A percentile compares a stretch with the other conserved stretches of the same genome.
phyloP scores from a whole-genome alignment of 2,888 invertebrate genomes.

The Plagiodera versicolora region DNA sequence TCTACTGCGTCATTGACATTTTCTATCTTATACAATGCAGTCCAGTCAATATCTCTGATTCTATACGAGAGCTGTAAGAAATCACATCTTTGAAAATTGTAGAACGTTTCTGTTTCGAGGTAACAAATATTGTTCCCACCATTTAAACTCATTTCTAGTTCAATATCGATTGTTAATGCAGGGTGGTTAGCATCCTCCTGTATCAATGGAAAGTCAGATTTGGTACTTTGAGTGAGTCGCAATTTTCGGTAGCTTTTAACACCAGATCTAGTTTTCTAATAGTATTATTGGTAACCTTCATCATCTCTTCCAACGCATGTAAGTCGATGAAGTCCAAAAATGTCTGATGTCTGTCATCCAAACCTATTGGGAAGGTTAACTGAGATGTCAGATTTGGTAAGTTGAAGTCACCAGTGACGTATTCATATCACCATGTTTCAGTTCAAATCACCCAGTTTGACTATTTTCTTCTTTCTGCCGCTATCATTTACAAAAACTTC shows the following conservation, averaged over 20 bases:
- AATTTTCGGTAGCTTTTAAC: too few species aligned
- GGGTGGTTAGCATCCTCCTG: neutral
- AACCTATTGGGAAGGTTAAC: neutral
- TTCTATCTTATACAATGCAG: neutral
- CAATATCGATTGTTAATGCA: neutral
- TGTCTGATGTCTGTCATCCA: neutral
- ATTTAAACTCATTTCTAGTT: neutral
- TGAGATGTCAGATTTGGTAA: neutral
- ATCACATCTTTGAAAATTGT: constrained; percentile 1
- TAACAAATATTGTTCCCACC: neutral
- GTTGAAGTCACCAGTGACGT: neutral
- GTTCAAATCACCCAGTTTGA: too few species aligned
- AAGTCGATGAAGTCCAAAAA: neutral
- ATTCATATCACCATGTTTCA: neutral
- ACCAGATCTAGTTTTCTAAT: too few species aligned
- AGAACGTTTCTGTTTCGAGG: neutral
- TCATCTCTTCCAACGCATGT: neutral
- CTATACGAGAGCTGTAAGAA: constrained; percentile 2
- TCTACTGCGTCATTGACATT: neutral
- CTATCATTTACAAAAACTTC: too few species aligned
- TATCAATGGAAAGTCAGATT: constrained; percentile 2
- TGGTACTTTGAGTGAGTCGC: neutral
- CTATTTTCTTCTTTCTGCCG: too few species aligned
- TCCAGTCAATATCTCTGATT: constrained; percentile 8
- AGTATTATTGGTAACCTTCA: neutral